phyloP scores from a whole-genome alignment of 1,140 invertebrate species.

The Bombus cullumanus region DNA sequence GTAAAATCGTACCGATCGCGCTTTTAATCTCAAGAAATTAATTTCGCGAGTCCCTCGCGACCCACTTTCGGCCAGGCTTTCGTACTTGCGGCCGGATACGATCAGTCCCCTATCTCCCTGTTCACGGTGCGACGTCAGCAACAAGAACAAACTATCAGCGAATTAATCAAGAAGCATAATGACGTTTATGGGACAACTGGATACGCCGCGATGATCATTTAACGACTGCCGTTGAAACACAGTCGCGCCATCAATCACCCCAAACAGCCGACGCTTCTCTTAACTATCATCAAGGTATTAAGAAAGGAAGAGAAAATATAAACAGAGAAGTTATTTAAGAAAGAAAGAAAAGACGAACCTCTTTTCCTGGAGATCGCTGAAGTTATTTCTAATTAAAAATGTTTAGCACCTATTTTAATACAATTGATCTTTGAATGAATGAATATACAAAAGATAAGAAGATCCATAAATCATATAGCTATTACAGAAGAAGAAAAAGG shows the following conservation, averaged over 20 bases:
- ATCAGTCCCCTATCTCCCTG: background rate
- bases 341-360: no score
- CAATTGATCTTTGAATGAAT: background rate
- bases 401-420: no score
- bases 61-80: constrained; percentile 11
- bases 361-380: accelerated
- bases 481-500: background rate
- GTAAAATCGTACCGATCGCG: constrained; percentile 5
- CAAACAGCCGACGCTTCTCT: background rate
- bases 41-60: constrained; percentile 19
- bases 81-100: background rate
- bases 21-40: constrained; percentile 32
- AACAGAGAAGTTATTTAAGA: background rate
- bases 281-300: no score
- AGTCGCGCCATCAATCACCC: constrained; percentile 15
- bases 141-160: constrained; percentile 16
- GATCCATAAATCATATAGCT: no score
- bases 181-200: constrained; percentile 24
- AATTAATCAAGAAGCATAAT: constrained; percentile 34
- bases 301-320: background rate
- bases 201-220: constrained; percentile 13
- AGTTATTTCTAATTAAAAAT: no score
- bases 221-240: constrained; percentile 17
- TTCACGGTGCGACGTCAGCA: background rate
- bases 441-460: no score